phyloP scores from a whole-genome alignment of 2,113 vertebrate genomes.

The Gobiocypris rarus region DNA sequence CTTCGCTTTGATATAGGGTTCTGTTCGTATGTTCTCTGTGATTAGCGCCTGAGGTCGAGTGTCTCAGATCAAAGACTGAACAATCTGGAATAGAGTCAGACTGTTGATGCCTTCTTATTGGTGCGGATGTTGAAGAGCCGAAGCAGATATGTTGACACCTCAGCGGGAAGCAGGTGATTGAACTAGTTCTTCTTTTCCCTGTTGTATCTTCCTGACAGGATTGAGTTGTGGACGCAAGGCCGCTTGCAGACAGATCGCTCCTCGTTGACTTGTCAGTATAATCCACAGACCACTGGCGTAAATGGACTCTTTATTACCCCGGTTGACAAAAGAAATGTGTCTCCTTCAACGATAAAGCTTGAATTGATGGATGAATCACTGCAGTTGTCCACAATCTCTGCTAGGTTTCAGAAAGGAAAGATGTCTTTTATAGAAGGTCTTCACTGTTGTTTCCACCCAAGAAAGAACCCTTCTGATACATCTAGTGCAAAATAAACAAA shows the following conservation, averaged over 20 bases:
- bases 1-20: neutral
- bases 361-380: neutral
- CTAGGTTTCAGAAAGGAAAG: neutral
- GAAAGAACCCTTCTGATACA: neutral
- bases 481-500: neutral
- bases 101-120: slow-evolving; percentile 17
- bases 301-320: neutral
- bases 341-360: neutral
- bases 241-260: neutral
- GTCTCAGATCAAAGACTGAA: neutral
- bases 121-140: neutral
- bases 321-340: neutral
- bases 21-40: slow-evolving; percentile 6
- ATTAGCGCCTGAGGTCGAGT: slow-evolving; percentile 10
- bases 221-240: neutral
- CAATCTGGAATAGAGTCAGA: neutral
- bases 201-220: neutral
- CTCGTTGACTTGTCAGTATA: neutral
- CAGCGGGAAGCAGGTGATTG: neutral
- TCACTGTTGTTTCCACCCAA: neutral
- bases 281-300: neutral
- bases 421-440: neutral
- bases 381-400: neutral
- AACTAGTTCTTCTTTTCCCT: neutral
- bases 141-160: slow-evolving; percentile 1